phyloP scores from a whole-genome alignment of 2,888 invertebrate species.

The Diadromus collaris region DNA sequence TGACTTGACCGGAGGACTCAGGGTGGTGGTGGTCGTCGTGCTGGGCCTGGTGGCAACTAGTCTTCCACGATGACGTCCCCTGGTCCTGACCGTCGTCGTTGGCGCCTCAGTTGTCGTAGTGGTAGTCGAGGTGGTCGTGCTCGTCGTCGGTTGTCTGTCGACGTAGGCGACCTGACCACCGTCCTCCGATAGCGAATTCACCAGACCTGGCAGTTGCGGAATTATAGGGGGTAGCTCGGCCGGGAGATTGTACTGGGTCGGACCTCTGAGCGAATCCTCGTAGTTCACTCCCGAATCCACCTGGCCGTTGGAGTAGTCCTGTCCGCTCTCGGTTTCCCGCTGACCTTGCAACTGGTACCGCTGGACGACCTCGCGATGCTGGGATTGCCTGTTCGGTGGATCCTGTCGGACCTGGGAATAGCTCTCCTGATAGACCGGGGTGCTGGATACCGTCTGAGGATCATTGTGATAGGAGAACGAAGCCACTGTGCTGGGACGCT shows the following conservation, averaged over 20 bases:
- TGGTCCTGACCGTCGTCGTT: slow-evolving; percentile 70
- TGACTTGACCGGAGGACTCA: slow-evolving; percentile 63
- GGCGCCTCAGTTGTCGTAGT: slow-evolving; percentile 67
- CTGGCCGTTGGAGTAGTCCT: slow-evolving; percentile 64
- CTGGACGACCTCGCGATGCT: slow-evolving; percentile 56
- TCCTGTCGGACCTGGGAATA: slow-evolving; percentile 61
- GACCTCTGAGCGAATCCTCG: slow-evolving; percentile 64
- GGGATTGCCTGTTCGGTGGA: slow-evolving; percentile 59
- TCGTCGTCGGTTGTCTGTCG: slow-evolving; percentile 62
- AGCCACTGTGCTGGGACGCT: slow-evolving; percentile 65
- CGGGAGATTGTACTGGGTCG: slow-evolving; percentile 82
- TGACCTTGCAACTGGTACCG: slow-evolving; percentile 62
- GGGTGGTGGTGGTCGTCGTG: slow-evolving; percentile 70
- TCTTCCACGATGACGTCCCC: slow-evolving; percentile 68
- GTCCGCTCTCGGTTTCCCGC: slow-evolving; percentile 44
- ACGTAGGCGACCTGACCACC: slow-evolving; percentile 63
- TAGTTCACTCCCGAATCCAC: slow-evolving; percentile 60
- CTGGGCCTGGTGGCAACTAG: slow-evolving; percentile 67
- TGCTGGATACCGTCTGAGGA: slow-evolving; percentile 58
- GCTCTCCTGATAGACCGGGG: slow-evolving; percentile 65
- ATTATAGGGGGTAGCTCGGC: slow-evolving; percentile 83
- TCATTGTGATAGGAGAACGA: slow-evolving; percentile 64
- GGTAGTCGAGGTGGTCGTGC: slow-evolving; percentile 69
- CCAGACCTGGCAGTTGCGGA: slow-evolving; percentile 83
- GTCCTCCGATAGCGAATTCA: slow-evolving; percentile 84